These are phyloP conservation scores for Pangasianodon hypophthalmus DNA, from an alignment of 2,113 vertebrate species.

Conservation along the genomic window DNA sequence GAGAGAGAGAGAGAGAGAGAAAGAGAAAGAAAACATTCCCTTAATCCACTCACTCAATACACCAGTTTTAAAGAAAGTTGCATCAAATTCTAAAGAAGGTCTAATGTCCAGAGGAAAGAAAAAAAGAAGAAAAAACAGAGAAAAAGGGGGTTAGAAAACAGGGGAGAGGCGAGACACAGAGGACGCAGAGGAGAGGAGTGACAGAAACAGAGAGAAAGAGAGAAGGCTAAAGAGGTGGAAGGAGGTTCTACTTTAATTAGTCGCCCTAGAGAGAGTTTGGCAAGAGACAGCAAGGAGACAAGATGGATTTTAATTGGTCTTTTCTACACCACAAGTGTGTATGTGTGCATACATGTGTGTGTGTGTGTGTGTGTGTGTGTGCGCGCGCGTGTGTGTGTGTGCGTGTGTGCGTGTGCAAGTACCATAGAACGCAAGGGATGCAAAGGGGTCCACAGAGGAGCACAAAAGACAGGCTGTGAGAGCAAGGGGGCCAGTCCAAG, in stretches of 20 bases:
- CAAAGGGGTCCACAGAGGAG: slow-evolving; percentile 38
- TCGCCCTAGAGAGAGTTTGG: slow-evolving; percentile 70
- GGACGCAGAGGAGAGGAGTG: slow-evolving; percentile 25
- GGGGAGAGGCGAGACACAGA: slow-evolving; percentile 26
- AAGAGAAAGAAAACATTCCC: not conserved
- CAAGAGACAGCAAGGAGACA: slow-evolving; percentile 61
- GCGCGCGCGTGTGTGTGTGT: not conserved
- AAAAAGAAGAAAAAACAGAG: not conserved
- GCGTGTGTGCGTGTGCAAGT: slow-evolving; percentile 25
- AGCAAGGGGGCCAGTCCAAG: slow-evolving; percentile 66
- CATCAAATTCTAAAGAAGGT: slow-evolving; percentile 32
- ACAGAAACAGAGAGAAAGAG: slow-evolving; percentile 45
- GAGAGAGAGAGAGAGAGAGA: not conserved
- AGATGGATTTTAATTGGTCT: slow-evolving; percentile 79
- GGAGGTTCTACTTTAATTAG: slow-evolving; percentile 75
- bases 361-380: not conserved
- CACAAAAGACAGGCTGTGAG: slow-evolving; percentile 61
- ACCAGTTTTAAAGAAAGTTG: slow-evolving; percentile 34
- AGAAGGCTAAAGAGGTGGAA: slow-evolving; percentile 53
- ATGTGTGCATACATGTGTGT: slow-evolving; percentile 32
- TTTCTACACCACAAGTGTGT: slow-evolving; percentile 45
- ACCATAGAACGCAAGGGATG: slow-evolving; percentile 32
- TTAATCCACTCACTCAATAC: not conserved
- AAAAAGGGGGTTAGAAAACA: slow-evolving; percentile 39
- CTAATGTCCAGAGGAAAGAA: slow-evolving; percentile 38